phyloP scores from a whole-genome alignment of 2,113 vertebrate genomes.

The Muscicapa adusta region DNA sequence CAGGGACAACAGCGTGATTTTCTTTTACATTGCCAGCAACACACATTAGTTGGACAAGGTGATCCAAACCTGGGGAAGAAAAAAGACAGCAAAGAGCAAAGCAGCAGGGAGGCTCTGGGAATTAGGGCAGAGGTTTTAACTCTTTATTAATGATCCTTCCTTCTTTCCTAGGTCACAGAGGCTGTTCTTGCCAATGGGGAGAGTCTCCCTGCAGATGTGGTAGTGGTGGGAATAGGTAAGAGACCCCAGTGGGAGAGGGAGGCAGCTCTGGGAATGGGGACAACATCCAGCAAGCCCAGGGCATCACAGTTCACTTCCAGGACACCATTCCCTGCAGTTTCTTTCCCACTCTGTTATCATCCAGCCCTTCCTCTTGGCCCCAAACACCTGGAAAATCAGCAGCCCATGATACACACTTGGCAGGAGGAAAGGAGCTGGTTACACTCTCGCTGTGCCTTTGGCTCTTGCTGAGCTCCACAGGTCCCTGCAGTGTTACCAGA shows the following conservation, averaged over 20 bases:
- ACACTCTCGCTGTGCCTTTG: fast-evolving
- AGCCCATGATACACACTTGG: not conserved
- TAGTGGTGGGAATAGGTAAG: slow-evolving; percentile 83
- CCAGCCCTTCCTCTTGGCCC: not conserved
- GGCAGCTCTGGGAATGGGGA: not conserved
- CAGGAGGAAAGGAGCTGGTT: not conserved
- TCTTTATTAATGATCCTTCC: not conserved
- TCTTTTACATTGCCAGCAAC: not conserved
- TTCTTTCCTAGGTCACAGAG: slow-evolving; percentile 72
- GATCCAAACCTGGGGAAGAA: not conserved
- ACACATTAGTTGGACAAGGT: not conserved
- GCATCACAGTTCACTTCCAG: not conserved
- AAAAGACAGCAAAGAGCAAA: slow-evolving; percentile 7
- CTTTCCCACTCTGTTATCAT: not conserved
- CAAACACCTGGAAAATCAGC: not conserved
- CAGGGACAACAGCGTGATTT: not conserved
- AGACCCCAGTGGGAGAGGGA: not conserved
- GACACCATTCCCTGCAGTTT: not conserved
- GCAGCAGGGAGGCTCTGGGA: slow-evolving; percentile 26
- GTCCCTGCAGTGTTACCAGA: not conserved
- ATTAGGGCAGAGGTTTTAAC: slow-evolving; percentile 22
- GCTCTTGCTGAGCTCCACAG: not conserved
- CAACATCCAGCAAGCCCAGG: not conserved
- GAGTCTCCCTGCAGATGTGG: slow-evolving; percentile 77
- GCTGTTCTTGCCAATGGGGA: slow-evolving; percentile 74